Base-by-base conservation (phyloP, 2,888 invertebrate genomes). In the Agrypnus murinus region DNA sequence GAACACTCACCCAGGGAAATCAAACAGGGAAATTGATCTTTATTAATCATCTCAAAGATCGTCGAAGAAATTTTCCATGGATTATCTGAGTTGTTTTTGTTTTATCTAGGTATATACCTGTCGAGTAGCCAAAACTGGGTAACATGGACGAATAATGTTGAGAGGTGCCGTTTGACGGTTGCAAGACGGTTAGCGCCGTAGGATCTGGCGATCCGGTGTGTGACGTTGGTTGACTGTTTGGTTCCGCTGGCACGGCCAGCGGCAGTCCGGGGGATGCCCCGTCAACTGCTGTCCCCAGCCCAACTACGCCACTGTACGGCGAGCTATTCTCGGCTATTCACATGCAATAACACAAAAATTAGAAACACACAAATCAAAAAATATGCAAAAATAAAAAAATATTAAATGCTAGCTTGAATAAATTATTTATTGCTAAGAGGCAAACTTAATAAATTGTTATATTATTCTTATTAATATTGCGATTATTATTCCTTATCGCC, bases 61-160 rank as follows among this genome's bases (percentile, higher is more conserved):
- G 5, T 3, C 25, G 2, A 25, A 12, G 12, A 8, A 43, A 6
- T n/a, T 25, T 3, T 25, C 25, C 25, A 25, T 25, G 25, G 25
- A 25, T 25, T 2, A 5, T 25, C 25, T 25, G 5, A 2, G 25
- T n/a, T 46, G 46, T 8, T 5, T 15, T 3, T 3, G 6, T 34
- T 31, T 36, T 38, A 15, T 32, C 38, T 32, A 46, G 14, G 34
- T 60, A 14, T 68, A 65, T 82, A 86, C 92, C 91, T 89, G 91
- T 87, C 71, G 91, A 88, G 83, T 92, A 92, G 85, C 91, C 91
- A 84, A 92, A 92, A 86, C 91, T 91, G 74, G 91, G 91, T 78
- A 92, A 87, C 88, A 91, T 90, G 78, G 90, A 87, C 71, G 90
- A 88, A 80, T 91, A 90, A 77, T 89, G 88, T 73, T 88, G 87